A percentile compares a stretch with the other conserved stretches of the same genome.
Conservation (phyloP, 1,140 invertebrate species). For the Wiebesia pumilae region DNA sequence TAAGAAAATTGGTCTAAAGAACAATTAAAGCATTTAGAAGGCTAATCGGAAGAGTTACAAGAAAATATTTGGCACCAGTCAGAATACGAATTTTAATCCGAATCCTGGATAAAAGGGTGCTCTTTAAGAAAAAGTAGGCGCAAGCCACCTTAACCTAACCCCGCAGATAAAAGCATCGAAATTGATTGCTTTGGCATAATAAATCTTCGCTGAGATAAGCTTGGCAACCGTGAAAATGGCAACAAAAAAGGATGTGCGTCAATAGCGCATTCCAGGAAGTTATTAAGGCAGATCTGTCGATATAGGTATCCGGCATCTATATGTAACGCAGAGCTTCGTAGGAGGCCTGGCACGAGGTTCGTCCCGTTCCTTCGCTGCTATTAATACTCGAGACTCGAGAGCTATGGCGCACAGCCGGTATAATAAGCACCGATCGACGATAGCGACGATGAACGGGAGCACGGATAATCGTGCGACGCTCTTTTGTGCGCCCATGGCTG, state of each 20-base stretch:
- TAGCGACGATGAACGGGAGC: not conserved
- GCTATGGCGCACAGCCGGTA: not conserved
- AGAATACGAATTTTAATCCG: too few relatives aligned
- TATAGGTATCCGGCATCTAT: not conserved
- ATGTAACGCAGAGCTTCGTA: not conserved
- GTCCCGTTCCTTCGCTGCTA: not conserved
- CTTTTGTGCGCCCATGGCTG: not conserved
- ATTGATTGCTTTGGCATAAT: not conserved
- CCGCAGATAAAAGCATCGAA: not conserved
- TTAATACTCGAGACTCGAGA: not conserved
- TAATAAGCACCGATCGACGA: not conserved
- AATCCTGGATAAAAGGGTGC: too few relatives aligned
- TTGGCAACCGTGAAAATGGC: not conserved
- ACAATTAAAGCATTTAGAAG: too few relatives aligned
- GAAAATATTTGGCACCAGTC: too few relatives aligned
- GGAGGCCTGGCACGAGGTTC: not conserved
- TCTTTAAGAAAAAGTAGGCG: too few relatives aligned
- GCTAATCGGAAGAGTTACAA: too few relatives aligned
- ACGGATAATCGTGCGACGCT: conserved; percentile 10
- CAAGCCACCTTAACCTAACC: too few relatives aligned
- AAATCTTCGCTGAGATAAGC: not conserved
- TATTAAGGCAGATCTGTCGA: not conserved
- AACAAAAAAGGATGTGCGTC: not conserved
- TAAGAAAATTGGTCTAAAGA: too few relatives aligned
- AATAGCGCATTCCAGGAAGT: conserved; percentile 22